Evolutionary conservation across 2,113 vertebrate genomes (phyloP).

Genomic region (Aplodontia rufa): DNA sequence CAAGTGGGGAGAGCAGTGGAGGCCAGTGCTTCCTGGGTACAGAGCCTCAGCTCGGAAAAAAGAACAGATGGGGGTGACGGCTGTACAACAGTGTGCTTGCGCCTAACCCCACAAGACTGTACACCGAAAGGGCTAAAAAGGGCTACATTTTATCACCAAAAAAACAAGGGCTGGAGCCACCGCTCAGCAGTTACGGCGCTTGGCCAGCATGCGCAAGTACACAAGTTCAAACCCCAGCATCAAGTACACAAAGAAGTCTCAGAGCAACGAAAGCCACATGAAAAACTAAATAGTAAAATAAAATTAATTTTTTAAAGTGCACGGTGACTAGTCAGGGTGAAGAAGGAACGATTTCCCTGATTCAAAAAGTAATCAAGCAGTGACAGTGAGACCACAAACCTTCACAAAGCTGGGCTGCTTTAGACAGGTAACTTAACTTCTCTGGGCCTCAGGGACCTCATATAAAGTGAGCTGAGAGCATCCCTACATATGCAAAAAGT

Average conservation of each 20-base stretch:
- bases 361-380: neutral
- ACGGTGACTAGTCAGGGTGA: neutral
- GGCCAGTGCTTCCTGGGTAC: accelerated
- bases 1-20: accelerated
- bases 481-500: accelerated
- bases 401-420: neutral
- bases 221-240: no score
- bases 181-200: no score
- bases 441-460: neutral
- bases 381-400: neutral
- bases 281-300: no score
- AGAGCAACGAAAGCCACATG: no score
- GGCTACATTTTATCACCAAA: neutral
- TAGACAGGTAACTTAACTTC: no score
- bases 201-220: no score
- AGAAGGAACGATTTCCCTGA: neutral
- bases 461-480: accelerated
- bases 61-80: accelerated
- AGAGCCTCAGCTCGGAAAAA: neutral
- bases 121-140: neutral
- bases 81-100: accelerated
- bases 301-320: neutral
- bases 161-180: no score
- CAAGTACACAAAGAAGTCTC: no score
- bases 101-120: accelerated